A percentile compares a stretch with the other conserved stretches of the same genome.
phyloP scores from a whole-genome alignment of 2,888 invertebrate genomes.

The Tipula lateralis region DNA sequence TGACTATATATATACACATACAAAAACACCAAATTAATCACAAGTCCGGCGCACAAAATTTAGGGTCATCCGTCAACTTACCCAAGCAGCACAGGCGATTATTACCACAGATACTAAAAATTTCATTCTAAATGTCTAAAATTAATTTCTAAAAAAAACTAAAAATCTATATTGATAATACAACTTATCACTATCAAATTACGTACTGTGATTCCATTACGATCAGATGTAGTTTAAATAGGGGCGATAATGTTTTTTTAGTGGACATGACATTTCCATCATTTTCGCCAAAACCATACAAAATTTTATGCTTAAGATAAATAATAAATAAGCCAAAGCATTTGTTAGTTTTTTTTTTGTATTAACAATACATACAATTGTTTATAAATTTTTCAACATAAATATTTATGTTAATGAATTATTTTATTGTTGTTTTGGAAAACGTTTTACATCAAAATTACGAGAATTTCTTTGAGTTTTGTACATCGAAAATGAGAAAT shows the following conservation, averaged over 20 bases:
- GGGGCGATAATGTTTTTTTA: not conserved
- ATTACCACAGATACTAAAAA: not conserved
- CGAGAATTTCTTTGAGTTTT: not conserved
- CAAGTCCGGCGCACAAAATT: not conserved
- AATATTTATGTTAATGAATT: conserved; percentile 2
- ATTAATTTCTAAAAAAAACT: conserved; percentile 24
- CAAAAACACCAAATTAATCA: not conserved
- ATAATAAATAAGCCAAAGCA: not conserved
- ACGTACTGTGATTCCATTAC: not conserved
- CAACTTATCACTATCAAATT: conserved; percentile 24
- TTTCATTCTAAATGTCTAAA: conserved; percentile 19
- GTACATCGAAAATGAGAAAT: not conserved
- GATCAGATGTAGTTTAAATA: conserved; percentile 19
- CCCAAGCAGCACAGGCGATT: not conserved
- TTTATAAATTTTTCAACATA: not conserved
- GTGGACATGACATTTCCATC: conserved; percentile 5
- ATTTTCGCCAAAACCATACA: conserved; percentile 11
- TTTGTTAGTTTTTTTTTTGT: not conserved
- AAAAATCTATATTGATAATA: conserved; percentile 14
- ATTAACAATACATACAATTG: not conserved
- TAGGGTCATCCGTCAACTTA: not conserved
- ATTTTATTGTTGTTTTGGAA: not conserved
- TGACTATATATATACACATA: not conserved
- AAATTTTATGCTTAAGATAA: not conserved
- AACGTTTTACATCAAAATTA: not conserved